These are phyloP conservation scores for Heteromyza rotundicornis DNA, from an alignment of 2,888 invertebrate species.

Conservation along the genomic window DNA sequence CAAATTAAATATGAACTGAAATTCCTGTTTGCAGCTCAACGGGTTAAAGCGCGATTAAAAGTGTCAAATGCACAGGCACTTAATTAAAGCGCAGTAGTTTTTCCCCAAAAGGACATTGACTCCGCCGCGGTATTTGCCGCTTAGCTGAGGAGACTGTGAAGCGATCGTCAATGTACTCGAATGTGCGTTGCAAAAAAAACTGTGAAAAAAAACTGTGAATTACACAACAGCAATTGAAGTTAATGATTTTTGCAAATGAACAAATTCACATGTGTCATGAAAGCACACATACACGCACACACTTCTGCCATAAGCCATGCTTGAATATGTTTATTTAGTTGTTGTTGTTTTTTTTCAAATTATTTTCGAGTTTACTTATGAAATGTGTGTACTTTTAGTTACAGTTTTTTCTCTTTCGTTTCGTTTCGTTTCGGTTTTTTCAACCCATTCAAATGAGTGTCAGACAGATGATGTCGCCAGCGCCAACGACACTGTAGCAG, in stretches of 20 bases:
- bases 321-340: background rate
- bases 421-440: no score
- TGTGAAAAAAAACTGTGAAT: slow-evolving; percentile 23
- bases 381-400: no score
- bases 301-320: background rate
- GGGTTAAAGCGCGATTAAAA: slow-evolving; percentile 3
- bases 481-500: background rate
- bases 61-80: slow-evolving; percentile 5
- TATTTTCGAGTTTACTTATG: background rate
- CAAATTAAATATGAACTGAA: background rate
- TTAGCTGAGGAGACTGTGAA: background rate
- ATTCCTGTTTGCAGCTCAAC: slow-evolving; percentile 1
- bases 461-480: slow-evolving; percentile 1
- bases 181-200: background rate
- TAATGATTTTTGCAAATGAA: slow-evolving; percentile 49
- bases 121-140: background rate
- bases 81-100: background rate
- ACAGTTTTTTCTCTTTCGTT: no score
- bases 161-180: no score
- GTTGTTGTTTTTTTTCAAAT: no score
- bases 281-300: slow-evolving; percentile 12
- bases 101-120: background rate
- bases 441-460: slow-evolving; percentile 3
- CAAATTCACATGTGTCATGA: slow-evolving; percentile 8
- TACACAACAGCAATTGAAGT: slow-evolving; percentile 55